Evolutionary conservation across 2,113 vertebrate genomes (phyloP).

Genomic region (Stigmatopora nigra): DNA sequence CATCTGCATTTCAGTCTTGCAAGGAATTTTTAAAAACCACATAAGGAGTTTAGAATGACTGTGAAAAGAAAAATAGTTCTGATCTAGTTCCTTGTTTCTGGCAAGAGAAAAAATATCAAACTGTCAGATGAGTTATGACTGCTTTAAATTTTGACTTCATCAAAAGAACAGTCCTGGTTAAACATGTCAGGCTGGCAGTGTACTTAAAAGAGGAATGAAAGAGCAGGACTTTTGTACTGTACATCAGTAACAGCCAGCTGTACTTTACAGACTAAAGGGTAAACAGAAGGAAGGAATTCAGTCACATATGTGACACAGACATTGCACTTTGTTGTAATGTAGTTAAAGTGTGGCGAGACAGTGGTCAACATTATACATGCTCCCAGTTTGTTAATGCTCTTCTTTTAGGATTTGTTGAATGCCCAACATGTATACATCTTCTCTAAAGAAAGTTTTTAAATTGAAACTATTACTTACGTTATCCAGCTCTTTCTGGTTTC

Average conservation of each 20-base stretch:
- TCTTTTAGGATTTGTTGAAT: neutral
- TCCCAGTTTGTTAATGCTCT: neutral
- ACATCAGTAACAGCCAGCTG: neutral
- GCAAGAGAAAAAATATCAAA: neutral
- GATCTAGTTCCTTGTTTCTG: neutral
- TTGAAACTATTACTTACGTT: conserved; percentile 67
- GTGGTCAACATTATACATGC: neutral
- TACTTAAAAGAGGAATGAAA: neutral
- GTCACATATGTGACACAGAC: conserved; percentile 1
- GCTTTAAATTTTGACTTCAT: neutral
- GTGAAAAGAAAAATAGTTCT: neutral
- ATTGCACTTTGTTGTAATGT: neutral
- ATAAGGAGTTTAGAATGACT: neutral
- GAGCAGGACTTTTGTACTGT: neutral
- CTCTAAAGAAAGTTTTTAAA: neutral
- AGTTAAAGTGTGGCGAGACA: neutral
- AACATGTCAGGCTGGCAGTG: neutral
- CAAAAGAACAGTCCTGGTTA: neutral
- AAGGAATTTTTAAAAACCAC: neutral
- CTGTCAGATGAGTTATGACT: neutral
- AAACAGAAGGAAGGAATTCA: neutral
- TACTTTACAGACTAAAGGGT: neutral
- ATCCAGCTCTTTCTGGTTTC: conserved; percentile 85
- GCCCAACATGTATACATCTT: neutral
- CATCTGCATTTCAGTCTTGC: neutral